Conservation (phyloP, 2,797 vertebrate species). For the Gobionotothen gibberifrons region DNA sequence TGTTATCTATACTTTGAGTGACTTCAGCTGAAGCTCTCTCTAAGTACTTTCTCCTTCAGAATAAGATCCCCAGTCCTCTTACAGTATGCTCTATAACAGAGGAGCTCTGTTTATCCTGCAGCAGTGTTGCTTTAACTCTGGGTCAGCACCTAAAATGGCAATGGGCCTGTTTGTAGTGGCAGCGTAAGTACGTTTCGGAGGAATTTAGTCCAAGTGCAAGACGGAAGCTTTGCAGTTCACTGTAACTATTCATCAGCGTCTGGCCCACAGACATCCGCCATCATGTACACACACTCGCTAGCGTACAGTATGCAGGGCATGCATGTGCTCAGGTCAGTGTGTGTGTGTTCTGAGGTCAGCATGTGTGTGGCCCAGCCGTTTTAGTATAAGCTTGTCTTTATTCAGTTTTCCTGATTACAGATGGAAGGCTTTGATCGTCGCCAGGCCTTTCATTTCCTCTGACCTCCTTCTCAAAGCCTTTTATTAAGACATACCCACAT, state of each 20-base stretch:
- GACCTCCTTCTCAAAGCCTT: conserved; percentile 55
- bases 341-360: conserved; percentile 22
- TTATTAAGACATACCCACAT: conserved; percentile 64
- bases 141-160: conserved; percentile 53
- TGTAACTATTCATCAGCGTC: conserved; percentile 15
- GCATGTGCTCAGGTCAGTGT: conserved; percentile 5
- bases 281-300: neutral
- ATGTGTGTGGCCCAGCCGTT: conserved; percentile 51
- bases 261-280: conserved; percentile 20
- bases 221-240: conserved; percentile 7
- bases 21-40: neutral
- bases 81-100: conserved; percentile 40
- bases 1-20: too few species aligned
- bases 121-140: conserved; percentile 60
- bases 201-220: conserved; percentile 26
- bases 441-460: conserved; percentile 64
- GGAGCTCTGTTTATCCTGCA: conserved; percentile 43
- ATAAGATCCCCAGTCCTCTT: neutral
- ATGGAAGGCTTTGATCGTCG: conserved; percentile 67
- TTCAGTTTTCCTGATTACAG: conserved; percentile 68
- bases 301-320: conserved; percentile 5
- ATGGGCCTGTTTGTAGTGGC: conserved; percentile 50
- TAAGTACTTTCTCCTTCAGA: neutral
- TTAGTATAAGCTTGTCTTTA: conserved; percentile 61
- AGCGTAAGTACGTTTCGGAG: conserved; percentile 16